Base-by-base conservation (phyloP, 2,888 invertebrate species). In the Macrosiphum euphorbiae region DNA sequence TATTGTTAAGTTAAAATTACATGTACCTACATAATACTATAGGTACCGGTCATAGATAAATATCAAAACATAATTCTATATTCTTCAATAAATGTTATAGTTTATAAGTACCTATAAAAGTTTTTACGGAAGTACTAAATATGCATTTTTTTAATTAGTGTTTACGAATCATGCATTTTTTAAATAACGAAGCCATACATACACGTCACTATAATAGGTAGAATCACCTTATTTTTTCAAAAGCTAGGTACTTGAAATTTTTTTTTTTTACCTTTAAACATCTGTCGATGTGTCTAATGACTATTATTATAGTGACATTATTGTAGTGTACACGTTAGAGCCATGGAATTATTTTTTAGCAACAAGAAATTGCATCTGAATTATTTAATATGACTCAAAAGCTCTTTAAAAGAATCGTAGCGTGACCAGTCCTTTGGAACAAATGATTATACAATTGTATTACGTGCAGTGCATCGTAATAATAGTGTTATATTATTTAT, bases 311-410 rank as follows among this genome's bases (percentile, higher is more conserved):
- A 13, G 52, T 78, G 67, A 88, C 52, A 92, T 92, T 92, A 78
- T 78, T 41, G 50, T 78, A 10, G 35, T 35, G 85, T 28, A 24
- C 86, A 58, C 91, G 47, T 58, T 58, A 47, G 24, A 86, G 55
- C 55, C n/a, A 24, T 26, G 11, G 26, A 20, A 78, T 78, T 78
- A 58, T 92, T 88, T 50, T 78, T 16, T n/a, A 52, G 52, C 67
- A 20, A 93, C 58, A 26, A 16, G 85, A 50, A 93, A 93, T 93
- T 89, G 55, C 92, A 55, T 92, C 84, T 88, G 92, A 92, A 93
- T 90, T 93, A 93, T 93, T 93, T 85, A 93, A 58, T 90, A 58
- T 35, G 28, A 85, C 24, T 89, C 55, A 5, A 84, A 47, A 88
- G 84, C 84, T 93, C 84, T 85, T 58, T 85, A 35, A 90, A 89